Evolutionary conservation across 2,888 invertebrate species (phyloP).

Genomic region (Pyrocoelia pectoralis): DNA sequence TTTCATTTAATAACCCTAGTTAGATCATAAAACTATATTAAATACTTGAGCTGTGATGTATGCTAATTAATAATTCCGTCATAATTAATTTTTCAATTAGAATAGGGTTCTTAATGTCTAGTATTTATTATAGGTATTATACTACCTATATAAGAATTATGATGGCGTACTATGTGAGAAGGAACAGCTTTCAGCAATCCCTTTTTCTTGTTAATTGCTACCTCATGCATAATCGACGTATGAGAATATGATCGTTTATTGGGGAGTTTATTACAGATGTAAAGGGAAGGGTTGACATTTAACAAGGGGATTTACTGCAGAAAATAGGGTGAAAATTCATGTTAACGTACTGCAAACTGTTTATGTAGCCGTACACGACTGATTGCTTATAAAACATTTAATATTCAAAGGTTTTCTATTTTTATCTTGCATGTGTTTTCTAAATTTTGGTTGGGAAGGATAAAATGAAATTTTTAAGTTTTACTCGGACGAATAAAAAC

Average conservation of each 20-base stretch:
- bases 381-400: conserved; percentile 9
- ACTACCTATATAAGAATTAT: background rate
- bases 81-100: background rate
- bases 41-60: background rate
- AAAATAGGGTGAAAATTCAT: conserved; percentile 33
- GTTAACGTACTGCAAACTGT: conserved; percentile 25
- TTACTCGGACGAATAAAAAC: background rate
- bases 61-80: background rate
- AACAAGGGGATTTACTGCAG: conserved; percentile 45
- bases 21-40: background rate
- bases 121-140: background rate
- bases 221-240: conserved; percentile 44
- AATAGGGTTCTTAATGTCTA: background rate
- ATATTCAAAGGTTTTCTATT: conserved; percentile 13
- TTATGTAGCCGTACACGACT: conserved; percentile 20
- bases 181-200: conserved; percentile 21
- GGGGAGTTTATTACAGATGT: conserved; percentile 51
- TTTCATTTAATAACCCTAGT: too few species aligned
- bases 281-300: conserved; percentile 51
- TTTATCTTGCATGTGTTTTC: background rate
- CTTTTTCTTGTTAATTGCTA: conserved; percentile 29
- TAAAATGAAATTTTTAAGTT: background rate
- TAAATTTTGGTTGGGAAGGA: background rate
- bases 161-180: conserved; percentile 12
- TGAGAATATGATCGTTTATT: conserved; percentile 44